phyloP scores from a whole-genome alignment of 1,140 invertebrate genomes.

The Cyrtorhinus lividipennis region DNA sequence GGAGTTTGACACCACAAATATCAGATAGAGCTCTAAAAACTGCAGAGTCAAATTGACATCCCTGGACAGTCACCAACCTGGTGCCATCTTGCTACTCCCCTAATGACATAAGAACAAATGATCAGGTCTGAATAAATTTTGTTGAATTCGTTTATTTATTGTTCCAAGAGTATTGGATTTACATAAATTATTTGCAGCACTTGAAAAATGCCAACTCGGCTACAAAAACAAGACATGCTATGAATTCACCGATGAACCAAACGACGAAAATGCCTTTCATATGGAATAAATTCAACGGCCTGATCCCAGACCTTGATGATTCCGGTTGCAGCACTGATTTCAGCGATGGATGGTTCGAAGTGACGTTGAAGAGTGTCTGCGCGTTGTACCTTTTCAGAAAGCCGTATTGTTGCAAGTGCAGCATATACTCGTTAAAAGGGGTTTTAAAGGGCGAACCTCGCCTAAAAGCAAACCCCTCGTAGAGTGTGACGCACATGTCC shows the following conservation, averaged over 20 bases:
- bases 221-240: too few species aligned
- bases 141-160: too few species aligned
- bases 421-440: neutral
- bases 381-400: neutral
- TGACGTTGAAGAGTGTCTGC: neutral
- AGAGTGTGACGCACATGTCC: neutral
- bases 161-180: too few species aligned
- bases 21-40: too few species aligned
- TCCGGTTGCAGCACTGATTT: neutral
- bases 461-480: neutral
- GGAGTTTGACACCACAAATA: too few species aligned
- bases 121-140: too few species aligned
- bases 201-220: too few species aligned
- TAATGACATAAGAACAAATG: too few species aligned
- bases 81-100: too few species aligned
- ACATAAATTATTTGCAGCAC: too few species aligned
- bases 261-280: neutral
- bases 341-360: neutral
- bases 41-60: too few species aligned
- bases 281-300: neutral
- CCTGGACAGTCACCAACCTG: too few species aligned
- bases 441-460: neutral
- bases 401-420: neutral
- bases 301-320: neutral
- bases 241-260: neutral